Conservation (phyloP, 1,140 invertebrate genomes). For the Rhyzopertha dominica region DNA sequence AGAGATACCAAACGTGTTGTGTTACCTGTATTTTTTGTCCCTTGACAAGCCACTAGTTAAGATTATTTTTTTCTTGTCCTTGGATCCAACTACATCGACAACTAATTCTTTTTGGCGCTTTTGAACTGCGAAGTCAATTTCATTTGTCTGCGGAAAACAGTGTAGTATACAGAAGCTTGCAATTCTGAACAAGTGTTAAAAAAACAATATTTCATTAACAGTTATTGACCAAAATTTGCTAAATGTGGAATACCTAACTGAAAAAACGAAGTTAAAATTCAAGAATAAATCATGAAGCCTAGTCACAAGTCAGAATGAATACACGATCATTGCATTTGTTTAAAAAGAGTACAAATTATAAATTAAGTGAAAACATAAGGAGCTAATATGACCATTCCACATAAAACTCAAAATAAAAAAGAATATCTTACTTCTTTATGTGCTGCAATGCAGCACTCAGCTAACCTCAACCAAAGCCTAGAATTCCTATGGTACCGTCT, state of each 20-base stretch:
- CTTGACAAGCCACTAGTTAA: constrained; percentile 54
- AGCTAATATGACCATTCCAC: too few relatives aligned
- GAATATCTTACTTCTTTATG: constrained; percentile 57
- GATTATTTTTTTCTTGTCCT: constrained; percentile 62
- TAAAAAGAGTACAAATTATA: too few relatives aligned
- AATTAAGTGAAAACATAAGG: too few relatives aligned
- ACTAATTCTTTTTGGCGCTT: constrained; percentile 60
- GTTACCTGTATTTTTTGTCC: constrained; percentile 52
- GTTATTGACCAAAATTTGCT: too few relatives aligned
- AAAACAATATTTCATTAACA: too few relatives aligned
- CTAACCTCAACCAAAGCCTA: constrained; percentile 84
- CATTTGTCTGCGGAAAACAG: constrained; percentile 54
- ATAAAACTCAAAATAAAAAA: constrained; percentile 12
- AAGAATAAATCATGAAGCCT: too few relatives aligned
- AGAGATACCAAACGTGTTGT: too few relatives aligned
- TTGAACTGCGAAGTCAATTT: constrained; percentile 59
- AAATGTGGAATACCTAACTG: too few relatives aligned
- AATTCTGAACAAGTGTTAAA: constrained; percentile 2
- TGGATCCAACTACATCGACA: constrained; percentile 56
- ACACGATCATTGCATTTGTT: too few relatives aligned
- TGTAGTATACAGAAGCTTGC: background rate
- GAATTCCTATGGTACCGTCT: constrained; percentile 84
- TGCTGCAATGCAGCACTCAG: constrained; percentile 82
- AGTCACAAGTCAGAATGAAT: too few relatives aligned
- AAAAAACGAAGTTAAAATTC: too few relatives aligned